phyloP scores from a whole-genome alignment of 2,113 vertebrate species.

The Nasalis larvatus region DNA sequence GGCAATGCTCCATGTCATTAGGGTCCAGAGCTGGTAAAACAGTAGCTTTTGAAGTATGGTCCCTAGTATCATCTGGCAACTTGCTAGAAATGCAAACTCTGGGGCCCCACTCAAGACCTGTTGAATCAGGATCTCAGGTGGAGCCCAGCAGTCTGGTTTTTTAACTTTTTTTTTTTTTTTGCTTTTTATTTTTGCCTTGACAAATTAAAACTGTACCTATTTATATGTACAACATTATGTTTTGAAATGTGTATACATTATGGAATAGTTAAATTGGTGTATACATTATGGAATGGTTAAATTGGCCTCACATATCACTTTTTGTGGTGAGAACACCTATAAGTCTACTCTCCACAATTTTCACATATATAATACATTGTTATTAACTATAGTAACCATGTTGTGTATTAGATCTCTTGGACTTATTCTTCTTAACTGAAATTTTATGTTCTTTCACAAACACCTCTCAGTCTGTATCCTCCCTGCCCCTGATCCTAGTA shows the following conservation, averaged over 20 bases:
- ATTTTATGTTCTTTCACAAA: background rate
- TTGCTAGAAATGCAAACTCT: background rate
- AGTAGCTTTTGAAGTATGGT: background rate
- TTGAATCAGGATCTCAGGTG: background rate
- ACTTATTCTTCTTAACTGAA: background rate
- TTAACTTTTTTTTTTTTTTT: no score
- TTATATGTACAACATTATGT: background rate
- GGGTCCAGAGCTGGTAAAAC: background rate
- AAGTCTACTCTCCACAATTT: background rate
- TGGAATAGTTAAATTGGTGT: background rate
- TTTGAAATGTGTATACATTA: background rate
- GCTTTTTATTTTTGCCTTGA: background rate
- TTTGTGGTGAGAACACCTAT: background rate
- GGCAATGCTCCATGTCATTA: background rate
- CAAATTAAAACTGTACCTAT: background rate
- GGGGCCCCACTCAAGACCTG: background rate
- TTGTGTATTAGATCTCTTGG: background rate
- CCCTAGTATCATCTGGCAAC: background rate
- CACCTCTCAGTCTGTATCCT: background rate
- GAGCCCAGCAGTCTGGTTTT: background rate
- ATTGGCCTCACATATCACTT: background rate
- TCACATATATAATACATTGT: no score
- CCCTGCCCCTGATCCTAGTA: no score
- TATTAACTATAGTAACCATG: background rate
- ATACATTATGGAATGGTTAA: background rate